These are phyloP conservation scores for Tenualosa thibaudeaui DNA, from an alignment of 2,797 vertebrate genomes.

Conservation along the genomic window DNA sequence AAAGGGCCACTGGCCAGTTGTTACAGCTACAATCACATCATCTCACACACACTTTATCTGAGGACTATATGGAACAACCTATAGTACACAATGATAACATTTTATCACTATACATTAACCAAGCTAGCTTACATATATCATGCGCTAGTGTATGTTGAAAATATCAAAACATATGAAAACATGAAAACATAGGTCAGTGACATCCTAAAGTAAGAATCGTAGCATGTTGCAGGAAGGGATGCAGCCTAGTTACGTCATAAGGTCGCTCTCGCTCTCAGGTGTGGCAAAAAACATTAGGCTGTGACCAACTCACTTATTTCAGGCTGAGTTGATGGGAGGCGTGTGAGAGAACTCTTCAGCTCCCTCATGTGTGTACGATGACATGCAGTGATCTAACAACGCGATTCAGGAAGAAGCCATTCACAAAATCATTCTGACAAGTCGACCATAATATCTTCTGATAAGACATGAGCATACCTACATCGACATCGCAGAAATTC, in stretches of 20 bases:
- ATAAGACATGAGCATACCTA: background rate
- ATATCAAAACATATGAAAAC: background rate
- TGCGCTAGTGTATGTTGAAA: too few species aligned
- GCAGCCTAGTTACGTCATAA: background rate
- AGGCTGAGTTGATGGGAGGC: background rate
- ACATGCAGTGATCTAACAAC: background rate
- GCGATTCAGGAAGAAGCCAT: background rate
- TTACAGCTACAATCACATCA: background rate
- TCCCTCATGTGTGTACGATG: background rate
- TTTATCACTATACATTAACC: background rate
- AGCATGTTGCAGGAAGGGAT: background rate
- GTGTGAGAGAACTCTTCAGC: background rate
- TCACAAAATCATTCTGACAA: background rate
- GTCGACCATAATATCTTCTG: background rate
- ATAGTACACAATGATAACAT: background rate
- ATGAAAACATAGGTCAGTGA: background rate
- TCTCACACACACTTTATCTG: background rate
- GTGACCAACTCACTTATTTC: background rate
- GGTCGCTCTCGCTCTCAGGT: background rate
- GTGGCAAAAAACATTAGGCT: background rate
- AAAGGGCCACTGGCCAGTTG: too few species aligned
- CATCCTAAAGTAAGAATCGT: background rate
- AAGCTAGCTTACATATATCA: too few species aligned
- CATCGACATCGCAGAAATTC: background rate
- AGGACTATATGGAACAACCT: background rate